Evolutionary conservation across 2,113 vertebrate genomes (phyloP).

Genomic region (Eonycteris spelaea): DNA sequence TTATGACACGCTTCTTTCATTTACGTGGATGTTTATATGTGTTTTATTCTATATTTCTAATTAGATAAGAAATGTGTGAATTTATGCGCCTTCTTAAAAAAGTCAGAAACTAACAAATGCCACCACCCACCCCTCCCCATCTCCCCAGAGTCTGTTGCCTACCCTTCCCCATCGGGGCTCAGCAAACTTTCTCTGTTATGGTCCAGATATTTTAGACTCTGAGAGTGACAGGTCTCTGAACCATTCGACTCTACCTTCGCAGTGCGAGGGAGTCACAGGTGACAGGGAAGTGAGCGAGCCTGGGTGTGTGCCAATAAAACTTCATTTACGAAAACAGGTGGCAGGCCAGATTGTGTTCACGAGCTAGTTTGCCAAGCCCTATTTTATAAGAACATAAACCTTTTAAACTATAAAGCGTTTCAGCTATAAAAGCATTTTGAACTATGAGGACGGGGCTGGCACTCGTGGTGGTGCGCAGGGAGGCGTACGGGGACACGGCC

Average conservation of each 20-base stretch:
- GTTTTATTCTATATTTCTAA: not conserved
- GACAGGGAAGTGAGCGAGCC: not conserved
- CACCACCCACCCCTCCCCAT: not conserved
- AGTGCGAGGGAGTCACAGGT: not conserved
- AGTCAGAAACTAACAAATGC: not conserved
- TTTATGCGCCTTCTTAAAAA: not conserved
- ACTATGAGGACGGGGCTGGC: not conserved
- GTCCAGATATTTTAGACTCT: not conserved
- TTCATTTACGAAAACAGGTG: not conserved
- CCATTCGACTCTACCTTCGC: not conserved
- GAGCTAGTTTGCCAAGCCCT: not conserved
- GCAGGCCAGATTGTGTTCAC: not conserved
- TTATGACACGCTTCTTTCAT: not conserved
- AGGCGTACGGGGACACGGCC: not conserved
- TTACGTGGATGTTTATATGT: not conserved
- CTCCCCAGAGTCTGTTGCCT: not conserved
- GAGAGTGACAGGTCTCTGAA: not conserved
- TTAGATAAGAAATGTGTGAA: not conserved
- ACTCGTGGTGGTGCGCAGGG: not conserved
- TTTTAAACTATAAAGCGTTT: not conserved
- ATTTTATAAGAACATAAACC: not conserved
- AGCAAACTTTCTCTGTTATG: not conserved
- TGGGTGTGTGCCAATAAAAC: not conserved
- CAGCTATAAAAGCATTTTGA: too few relatives aligned
- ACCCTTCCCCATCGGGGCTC: not conserved